Conservation (phyloP, 2,113 vertebrate genomes). For the Equus przewalskii region DNA sequence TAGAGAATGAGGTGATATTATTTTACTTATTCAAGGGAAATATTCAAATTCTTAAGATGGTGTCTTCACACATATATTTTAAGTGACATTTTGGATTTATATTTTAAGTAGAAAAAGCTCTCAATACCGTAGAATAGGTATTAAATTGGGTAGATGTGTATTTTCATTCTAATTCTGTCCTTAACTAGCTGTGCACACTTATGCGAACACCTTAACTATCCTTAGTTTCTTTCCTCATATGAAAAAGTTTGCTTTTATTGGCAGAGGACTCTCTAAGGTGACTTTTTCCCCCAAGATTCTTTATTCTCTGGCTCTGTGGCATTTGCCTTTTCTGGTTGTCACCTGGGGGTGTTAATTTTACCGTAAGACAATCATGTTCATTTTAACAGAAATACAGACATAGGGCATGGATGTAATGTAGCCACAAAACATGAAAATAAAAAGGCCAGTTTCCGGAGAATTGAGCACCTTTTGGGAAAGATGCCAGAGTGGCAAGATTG, state of each 20-base stretch:
- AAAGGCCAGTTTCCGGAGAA: constrained; percentile 49
- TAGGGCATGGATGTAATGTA: neutral
- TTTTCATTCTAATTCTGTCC: neutral
- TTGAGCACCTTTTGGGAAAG: constrained; percentile 61
- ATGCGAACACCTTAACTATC: neutral
- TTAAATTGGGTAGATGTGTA: neutral
- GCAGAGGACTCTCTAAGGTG: neutral
- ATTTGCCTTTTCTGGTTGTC: neutral
- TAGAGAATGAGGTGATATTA: neutral
- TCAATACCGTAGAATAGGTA: neutral
- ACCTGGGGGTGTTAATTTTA: neutral
- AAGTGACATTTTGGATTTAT: neutral
- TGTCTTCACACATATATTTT: neutral
- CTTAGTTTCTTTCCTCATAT: neutral
- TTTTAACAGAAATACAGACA: constrained; percentile 35
- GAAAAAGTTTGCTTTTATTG: neutral
- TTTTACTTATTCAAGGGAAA: neutral
- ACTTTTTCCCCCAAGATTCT: neutral
- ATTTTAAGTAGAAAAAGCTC: neutral
- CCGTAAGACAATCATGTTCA: neutral
- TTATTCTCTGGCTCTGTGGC: neutral
- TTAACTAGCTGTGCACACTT: neutral
- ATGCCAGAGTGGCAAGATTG: constrained; percentile 44
- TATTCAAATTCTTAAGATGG: neutral
- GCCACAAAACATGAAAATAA: constrained; percentile 18